Percentiles rank a stretch among this genome's conserved stretches.
These are phyloP conservation scores for Progne subis DNA, from an alignment of 2,113 vertebrate species.

Conservation along the genomic window DNA sequence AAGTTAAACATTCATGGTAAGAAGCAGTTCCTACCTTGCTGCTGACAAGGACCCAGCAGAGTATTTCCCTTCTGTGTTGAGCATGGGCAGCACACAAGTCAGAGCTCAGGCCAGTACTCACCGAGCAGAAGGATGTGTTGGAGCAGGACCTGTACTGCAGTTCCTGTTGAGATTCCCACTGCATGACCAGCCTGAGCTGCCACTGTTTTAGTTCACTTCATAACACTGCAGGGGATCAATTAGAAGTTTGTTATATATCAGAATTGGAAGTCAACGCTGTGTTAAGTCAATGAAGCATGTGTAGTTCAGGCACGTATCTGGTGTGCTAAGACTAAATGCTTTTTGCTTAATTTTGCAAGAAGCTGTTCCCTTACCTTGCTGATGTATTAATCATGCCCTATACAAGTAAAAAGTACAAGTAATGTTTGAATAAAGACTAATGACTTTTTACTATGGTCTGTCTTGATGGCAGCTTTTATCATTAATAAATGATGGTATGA, in stretches of 20 bases:
- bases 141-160: not conserved
- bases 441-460: not conserved
- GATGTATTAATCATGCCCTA: not conserved
- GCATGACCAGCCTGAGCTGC: not conserved
- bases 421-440: not conserved
- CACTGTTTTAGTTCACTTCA: not conserved
- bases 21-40: not conserved
- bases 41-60: not conserved
- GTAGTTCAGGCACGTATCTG: not conserved
- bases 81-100: not conserved
- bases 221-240: rapidly evolving
- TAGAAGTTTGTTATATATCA: rapidly evolving
- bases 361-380: not conserved
- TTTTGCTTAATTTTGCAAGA: not conserved
- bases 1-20: not conserved
- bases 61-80: not conserved
- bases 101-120: not conserved
- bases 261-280: not conserved
- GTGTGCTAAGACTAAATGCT: not conserved
- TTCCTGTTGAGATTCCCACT: not conserved
- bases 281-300: not conserved
- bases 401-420: not conserved
- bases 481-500: not conserved
- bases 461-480: not conserved
- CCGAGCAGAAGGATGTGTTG: not conserved